Percentiles rank a stretch among this genome's conserved stretches.
These are phyloP conservation scores for Pocillopora verrucosa DNA, from an alignment of 64 coral and sea anemone species.

Conservation along the genomic window DNA sequence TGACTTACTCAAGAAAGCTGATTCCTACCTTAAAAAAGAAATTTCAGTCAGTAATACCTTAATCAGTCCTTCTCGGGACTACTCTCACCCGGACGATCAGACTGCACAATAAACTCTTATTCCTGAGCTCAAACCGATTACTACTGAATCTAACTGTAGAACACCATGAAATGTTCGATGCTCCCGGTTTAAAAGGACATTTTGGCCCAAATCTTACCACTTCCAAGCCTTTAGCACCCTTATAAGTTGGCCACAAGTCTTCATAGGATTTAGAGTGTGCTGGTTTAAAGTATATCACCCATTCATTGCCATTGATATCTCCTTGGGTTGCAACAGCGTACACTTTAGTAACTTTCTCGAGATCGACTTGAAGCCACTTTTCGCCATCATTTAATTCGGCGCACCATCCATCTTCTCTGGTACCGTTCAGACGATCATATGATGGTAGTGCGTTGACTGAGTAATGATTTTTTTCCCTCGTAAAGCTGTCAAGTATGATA, in stretches of 20 bases:
- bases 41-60: no score
- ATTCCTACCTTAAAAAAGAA: no score
- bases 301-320: background rate
- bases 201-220: slow-evolving; percentile 9
- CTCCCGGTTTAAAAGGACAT: no score
- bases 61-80: no score
- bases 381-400: background rate
- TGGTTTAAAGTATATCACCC: background rate
- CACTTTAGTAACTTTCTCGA: background rate
- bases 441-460: background rate
- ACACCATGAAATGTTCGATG: no score
- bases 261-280: background rate
- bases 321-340: slow-evolving; percentile 30
- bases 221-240: background rate
- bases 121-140: no score
- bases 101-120: no score
- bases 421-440: slow-evolving; percentile 8
- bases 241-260: background rate
- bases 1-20: no score
- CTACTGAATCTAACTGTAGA: no score
- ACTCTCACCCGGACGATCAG: no score
- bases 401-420: slow-evolving; percentile 13
- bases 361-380: slow-evolving; percentile 33
- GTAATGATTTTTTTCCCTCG: background rate
- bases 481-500: background rate